Conservation (phyloP, 2,797 vertebrate species). For the Brachymystax lenok region DNA sequence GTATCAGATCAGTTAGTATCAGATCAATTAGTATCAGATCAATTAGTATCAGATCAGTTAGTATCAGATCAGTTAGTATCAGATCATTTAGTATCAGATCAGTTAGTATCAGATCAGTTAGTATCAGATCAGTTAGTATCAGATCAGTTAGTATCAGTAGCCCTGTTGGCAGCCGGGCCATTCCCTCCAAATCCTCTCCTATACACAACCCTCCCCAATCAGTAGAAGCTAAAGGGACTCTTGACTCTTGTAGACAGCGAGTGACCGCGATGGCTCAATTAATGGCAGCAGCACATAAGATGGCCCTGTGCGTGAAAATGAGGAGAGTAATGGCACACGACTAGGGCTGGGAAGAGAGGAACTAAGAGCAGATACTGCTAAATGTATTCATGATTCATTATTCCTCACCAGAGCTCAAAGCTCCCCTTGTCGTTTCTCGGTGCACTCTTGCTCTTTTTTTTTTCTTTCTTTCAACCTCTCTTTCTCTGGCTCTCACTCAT, state of each 20-base stretch:
- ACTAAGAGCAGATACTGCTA: constrained; percentile 75
- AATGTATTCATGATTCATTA: constrained; percentile 79
- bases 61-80: background rate
- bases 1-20: background rate
- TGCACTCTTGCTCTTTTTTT: constrained; percentile 48
- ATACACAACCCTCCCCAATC: background rate
- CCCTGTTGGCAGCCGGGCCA: background rate
- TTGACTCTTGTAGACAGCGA: constrained; percentile 35
- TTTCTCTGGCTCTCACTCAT: constrained; percentile 14
- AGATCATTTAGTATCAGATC: background rate
- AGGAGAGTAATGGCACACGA: constrained; percentile 34
- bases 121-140: background rate
- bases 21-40: background rate
- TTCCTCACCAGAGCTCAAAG: constrained; percentile 65
- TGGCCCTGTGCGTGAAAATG: constrained; percentile 64
- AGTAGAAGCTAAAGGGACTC: background rate
- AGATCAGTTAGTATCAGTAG: background rate
- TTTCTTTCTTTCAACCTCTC: constrained; percentile 41
- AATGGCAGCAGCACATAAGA: constrained; percentile 63
- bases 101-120: background rate
- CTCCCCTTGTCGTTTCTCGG: constrained; percentile 24
- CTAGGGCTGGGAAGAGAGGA: constrained; percentile 48
- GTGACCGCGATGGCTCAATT: constrained; percentile 71
- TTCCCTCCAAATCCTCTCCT: background rate
- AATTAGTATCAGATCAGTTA: background rate